Evolutionary conservation across 2,113 vertebrate genomes (phyloP).

Genomic region (Calypte anna): DNA sequence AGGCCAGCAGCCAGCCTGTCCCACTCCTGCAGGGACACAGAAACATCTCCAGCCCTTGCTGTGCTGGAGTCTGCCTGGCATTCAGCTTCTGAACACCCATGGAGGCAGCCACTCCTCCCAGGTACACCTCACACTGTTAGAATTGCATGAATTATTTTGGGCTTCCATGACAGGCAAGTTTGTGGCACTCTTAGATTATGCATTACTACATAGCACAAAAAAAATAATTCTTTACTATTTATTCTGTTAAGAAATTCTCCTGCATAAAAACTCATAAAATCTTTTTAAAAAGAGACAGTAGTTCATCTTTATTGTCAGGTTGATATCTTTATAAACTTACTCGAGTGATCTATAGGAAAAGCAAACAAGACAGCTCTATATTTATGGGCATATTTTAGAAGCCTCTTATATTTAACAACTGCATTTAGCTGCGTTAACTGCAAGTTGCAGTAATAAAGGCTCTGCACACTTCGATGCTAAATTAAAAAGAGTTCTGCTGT

Average conservation of each 20-base stretch:
- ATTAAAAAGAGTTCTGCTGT: conserved; percentile 78
- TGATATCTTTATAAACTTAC: conserved; percentile 72
- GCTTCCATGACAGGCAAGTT: not conserved
- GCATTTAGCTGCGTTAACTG: conserved; percentile 75
- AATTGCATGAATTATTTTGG: not conserved
- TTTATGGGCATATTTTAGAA: conserved; percentile 70
- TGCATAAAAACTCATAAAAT: conserved; percentile 24
- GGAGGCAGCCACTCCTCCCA: rapidly evolving
- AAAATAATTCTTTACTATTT: not conserved
- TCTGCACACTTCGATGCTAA: conserved; percentile 69
- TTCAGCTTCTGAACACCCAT: rapidly evolving
- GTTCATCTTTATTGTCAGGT: conserved; percentile 58
- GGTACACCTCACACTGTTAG: not conserved
- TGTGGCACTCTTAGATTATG: not conserved
- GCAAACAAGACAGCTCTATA: conserved; percentile 60
- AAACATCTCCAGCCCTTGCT: rapidly evolving
- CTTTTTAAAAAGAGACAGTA: conserved; percentile 16
- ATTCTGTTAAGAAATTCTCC: conserved; percentile 32
- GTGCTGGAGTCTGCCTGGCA: not conserved
- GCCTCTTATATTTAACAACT: conserved; percentile 76
- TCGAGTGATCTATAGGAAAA: conserved; percentile 62
- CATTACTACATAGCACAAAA: not conserved
- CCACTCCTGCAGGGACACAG: not conserved
- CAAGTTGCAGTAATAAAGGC: conserved; percentile 75
- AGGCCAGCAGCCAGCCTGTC: not conserved